Evolutionary conservation across 2,797 vertebrate species (phyloP), one percentile per base, ranked within the genome.

Genomic region (Arctocebus calabarensis): DNA sequence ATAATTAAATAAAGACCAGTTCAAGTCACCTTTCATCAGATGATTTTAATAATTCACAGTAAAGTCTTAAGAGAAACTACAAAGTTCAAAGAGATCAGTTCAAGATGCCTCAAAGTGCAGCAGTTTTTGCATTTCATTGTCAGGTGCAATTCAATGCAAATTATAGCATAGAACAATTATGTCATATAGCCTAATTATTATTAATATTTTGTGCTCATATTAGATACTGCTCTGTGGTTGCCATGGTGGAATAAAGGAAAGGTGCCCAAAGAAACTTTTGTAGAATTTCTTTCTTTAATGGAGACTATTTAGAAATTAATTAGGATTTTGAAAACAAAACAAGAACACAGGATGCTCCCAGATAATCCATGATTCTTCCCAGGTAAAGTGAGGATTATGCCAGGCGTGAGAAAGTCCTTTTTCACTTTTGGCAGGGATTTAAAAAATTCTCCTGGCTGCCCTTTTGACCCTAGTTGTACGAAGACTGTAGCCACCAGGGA

Each of bases 1-100:
- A 81, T 84, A 83, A 78, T 79, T 61, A 59, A 88, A 45, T 55
- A 77, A 90, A 75, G 57, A 22, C 14, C 45, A 73, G 37, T 85
- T 95, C 9, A 57, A 59, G 16, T 66, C 12, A 16, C 17, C 57
- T 90, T 92, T 84, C 34, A 48, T 89, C 40, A 93, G 20, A 34
- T 45, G 32, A 59, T 27, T 62, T 73, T 62, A 84, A 74, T 84
- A 5, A 66, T 81, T 90, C 40, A 25, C 27, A 64, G 64, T 61
- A 43, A 83, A 83, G 6, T 48, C 11, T 77, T 83, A 20, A 88
- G 70, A 45, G 19, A 85, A 95, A 78, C 32, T 68, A 2, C 57
- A 32, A 83, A 91, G 86, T 55, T 75, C 43, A 85, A 52, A 34
- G 40, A 95, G 68, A 75, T 70, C 8, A 62, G 43, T 86, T 84